These are phyloP conservation scores for Drosophila rhopaloa DNA, from an alignment of 1,140 invertebrate species.

Conservation along the genomic window DNA sequence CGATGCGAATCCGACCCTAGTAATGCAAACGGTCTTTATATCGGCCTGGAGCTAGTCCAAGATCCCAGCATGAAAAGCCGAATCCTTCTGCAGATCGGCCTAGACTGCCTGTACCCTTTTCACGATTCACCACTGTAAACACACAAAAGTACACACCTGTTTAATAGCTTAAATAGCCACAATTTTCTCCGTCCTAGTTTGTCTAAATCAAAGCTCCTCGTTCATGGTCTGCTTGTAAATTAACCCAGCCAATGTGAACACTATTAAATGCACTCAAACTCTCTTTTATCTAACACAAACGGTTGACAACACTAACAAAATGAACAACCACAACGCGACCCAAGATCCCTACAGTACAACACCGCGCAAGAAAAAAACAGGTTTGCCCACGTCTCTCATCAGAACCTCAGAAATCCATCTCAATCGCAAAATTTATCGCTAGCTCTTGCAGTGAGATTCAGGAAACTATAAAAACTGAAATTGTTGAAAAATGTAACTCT, in stretches of 20 bases:
- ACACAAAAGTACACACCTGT: constrained; percentile 36
- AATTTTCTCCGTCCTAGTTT: constrained; percentile 13
- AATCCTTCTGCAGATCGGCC: constrained; percentile 30
- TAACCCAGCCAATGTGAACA: constrained; percentile 51
- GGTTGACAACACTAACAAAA: constrained; percentile 44
- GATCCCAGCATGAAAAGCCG: constrained; percentile 37
- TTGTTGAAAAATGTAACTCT: too few species aligned
- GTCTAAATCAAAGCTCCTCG: constrained; percentile 47
- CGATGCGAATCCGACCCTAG: constrained; percentile 36
- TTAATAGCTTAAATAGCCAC: constrained; percentile 35
- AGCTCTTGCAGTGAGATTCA: constrained; percentile 3
- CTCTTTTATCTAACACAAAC: constrained; percentile 66
- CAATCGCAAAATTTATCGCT: constrained; percentile 22
- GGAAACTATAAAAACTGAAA: background rate
- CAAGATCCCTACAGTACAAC: constrained; percentile 84
- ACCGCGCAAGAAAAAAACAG: constrained; percentile 81
- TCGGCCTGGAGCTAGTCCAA: constrained; percentile 42
- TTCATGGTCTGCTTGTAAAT: constrained; percentile 50
- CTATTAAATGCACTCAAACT: constrained; percentile 77
- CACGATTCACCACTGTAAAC: constrained; percentile 16
- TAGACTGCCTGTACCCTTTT: constrained; percentile 27
- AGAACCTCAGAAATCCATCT: constrained; percentile 40
- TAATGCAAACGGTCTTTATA: constrained; percentile 22
- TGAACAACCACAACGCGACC: constrained; percentile 57
- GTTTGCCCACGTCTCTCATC: constrained; percentile 74